Percentiles rank a stretch among this genome's conserved stretches.
These are phyloP conservation scores for Caretta caretta DNA, from an alignment of 2,113 vertebrate genomes.

Conservation along the genomic window DNA sequence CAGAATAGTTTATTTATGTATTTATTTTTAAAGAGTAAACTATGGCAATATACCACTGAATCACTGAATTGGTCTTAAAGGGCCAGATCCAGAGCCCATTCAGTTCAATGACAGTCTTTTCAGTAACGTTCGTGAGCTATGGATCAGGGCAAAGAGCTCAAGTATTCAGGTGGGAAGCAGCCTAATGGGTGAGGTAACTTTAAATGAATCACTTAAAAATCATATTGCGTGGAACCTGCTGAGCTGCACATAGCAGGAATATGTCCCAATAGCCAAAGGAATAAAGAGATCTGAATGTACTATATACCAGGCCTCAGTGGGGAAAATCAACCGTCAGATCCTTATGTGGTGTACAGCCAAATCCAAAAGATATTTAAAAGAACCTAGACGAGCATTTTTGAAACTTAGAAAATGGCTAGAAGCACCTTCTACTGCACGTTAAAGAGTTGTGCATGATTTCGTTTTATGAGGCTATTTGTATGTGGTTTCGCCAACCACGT, in stretches of 20 bases:
- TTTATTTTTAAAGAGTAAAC: constrained; percentile 37
- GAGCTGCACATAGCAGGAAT: neutral
- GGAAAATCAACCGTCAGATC: constrained; percentile 3
- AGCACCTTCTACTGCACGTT: neutral
- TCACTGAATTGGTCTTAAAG: constrained; percentile 45
- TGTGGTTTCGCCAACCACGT: neutral
- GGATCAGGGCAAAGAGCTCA: neutral
- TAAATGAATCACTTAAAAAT: constrained; percentile 6
- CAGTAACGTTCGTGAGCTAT: neutral
- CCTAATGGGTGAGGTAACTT: neutral
- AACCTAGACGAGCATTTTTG: neutral
- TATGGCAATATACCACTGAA: neutral
- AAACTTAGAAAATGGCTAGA: neutral
- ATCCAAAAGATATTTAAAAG: neutral
- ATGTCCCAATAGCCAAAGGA: neutral
- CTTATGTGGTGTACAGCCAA: neutral
- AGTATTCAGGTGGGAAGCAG: neutral
- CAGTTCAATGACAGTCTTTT: neutral
- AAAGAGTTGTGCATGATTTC: neutral
- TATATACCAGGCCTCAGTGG: neutral
- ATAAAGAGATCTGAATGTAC: neutral
- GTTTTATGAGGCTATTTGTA: neutral
- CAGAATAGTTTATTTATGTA: constrained; percentile 20
- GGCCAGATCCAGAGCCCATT: neutral
- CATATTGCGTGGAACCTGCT: constrained; percentile 11